These are phyloP conservation scores for Phania funesta DNA, from an alignment of 2,888 invertebrate species.

Conservation along the genomic window DNA sequence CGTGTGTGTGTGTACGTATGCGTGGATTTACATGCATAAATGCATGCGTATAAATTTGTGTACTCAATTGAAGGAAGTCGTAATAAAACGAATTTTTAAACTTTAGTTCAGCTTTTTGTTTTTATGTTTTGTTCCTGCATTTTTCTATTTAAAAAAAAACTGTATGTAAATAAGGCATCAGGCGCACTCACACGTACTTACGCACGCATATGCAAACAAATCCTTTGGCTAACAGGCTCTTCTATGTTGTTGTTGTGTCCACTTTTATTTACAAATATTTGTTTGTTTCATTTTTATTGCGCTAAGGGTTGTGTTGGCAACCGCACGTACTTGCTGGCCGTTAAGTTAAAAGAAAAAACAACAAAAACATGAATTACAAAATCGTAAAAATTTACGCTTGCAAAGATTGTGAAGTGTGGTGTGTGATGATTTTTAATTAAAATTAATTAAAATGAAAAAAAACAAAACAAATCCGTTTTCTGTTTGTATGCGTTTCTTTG, in stretches of 20 bases:
- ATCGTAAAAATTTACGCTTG: slow-evolving; percentile 49
- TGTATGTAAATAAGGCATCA: slow-evolving; percentile 20
- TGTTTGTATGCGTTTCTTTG: slow-evolving; percentile 29
- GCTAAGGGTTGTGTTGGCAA: slow-evolving; percentile 44
- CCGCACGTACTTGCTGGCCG: slow-evolving; percentile 32
- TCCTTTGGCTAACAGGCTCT: slow-evolving; percentile 14
- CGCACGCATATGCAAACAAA: slow-evolving; percentile 12
- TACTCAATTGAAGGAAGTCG: slow-evolving; percentile 69
- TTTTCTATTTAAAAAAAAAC: neutral
- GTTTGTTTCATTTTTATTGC: slow-evolving; percentile 45
- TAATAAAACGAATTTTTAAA: slow-evolving; percentile 54
- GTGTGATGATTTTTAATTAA: slow-evolving; percentile 63
- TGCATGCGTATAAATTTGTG: slow-evolving; percentile 42
- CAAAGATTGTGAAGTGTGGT: slow-evolving; percentile 48
- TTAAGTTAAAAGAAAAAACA: slow-evolving; percentile 35
- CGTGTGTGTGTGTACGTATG: slow-evolving; percentile 1
- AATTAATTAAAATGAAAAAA: slow-evolving; percentile 59
- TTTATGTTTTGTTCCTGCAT: neutral
- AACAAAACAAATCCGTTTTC: slow-evolving; percentile 53
- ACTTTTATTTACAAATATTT: slow-evolving; percentile 57
- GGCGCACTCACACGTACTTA: neutral
- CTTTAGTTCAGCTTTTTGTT: slow-evolving; percentile 44
- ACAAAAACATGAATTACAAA: neutral
- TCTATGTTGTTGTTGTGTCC: slow-evolving; percentile 45
- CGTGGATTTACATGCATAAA: slow-evolving; percentile 36